Evolutionary conservation across 2,797 vertebrate species (phyloP).

Genomic region (Synaphobranchus kaupii): DNA sequence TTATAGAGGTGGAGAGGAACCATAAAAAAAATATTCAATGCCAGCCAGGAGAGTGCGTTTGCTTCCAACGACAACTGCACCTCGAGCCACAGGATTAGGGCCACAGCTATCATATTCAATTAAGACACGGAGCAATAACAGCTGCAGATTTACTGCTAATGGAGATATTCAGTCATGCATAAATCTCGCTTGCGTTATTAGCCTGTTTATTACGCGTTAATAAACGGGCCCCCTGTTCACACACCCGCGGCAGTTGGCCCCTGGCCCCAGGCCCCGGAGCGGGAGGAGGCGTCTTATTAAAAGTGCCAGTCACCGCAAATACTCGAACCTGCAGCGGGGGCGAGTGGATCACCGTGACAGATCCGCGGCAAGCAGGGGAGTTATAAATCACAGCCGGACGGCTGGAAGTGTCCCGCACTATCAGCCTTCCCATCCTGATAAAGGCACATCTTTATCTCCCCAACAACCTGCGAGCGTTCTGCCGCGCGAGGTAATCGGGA

Average conservation of each 20-base stretch:
- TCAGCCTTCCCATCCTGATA: conserved; percentile 63
- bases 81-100: conserved; percentile 65
- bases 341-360: conserved; percentile 30
- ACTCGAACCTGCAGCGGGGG: neutral
- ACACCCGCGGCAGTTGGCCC: neutral
- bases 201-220: conserved; percentile 68
- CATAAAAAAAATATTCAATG: conserved; percentile 50
- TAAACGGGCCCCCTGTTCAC: conserved; percentile 37
- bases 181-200: conserved; percentile 57
- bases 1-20: conserved; percentile 46
- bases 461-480: conserved; percentile 39
- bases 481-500: conserved; percentile 8
- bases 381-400: conserved; percentile 61
- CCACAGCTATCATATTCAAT: conserved; percentile 67
- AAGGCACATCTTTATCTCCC: conserved; percentile 67
- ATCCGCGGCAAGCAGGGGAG: conserved; percentile 42
- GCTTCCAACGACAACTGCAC: conserved; percentile 66
- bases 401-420: conserved; percentile 63
- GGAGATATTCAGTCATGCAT: conserved; percentile 59
- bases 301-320: conserved; percentile 13
- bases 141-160: conserved; percentile 71
- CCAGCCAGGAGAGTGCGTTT: conserved; percentile 28
- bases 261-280: neutral
- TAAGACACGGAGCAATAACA: conserved; percentile 62
- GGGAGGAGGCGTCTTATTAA: conserved; percentile 33